Base-by-base conservation (phyloP, 2,797 vertebrate species). In the Clarias laeviceps region DNA sequence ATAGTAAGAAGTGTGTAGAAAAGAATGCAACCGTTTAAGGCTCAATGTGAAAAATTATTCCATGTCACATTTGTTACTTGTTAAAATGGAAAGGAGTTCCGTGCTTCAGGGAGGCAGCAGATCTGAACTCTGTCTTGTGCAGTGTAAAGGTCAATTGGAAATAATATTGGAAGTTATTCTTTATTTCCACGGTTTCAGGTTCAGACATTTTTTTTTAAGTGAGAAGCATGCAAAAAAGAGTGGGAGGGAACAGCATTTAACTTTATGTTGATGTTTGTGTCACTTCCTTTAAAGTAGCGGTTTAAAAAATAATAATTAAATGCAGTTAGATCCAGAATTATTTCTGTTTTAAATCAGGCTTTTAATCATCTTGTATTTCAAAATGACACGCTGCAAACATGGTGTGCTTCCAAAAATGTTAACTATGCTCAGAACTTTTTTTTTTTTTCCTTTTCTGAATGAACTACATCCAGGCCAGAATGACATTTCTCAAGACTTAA, bases 51-150 rank as follows among this genome's bases (percentile, higher is more conserved):
- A 78, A 69, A 61, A 73, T 12, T 82, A 59, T 29, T 70, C 24
- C 66, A 37, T 66, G 68, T 70, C 66, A 70, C 66, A 40, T 82
- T 70, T 82, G 22, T 34, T 69, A n/a, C 82, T 37, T 84, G 74
- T 34, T 57, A 68, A 29, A 65, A 24, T 57, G 62, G 50, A 37
- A 62, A 79, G 76, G 27, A 20, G 50, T 76, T 76, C 73, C 56
- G 73, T 56, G 73, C n/a, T 57, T 50, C 3, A 12, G 27, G 27
- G 50, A 76, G 73, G 73, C 27, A 17, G 9, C 11, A 79, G 57
- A 40, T n/a, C 57, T 37, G 76, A 79, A 24, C 73, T 12, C 22
- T 24, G 57, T 79, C 76, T 79, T 3, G 1, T 79, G 76, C n/a
- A 32, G 5, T n/a, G 32, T 62, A 79, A 62, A 79, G 34, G 57